phyloP scores from a whole-genome alignment of 2,113 vertebrate species.

The Speoplatyrhinus poulsoni region DNA sequence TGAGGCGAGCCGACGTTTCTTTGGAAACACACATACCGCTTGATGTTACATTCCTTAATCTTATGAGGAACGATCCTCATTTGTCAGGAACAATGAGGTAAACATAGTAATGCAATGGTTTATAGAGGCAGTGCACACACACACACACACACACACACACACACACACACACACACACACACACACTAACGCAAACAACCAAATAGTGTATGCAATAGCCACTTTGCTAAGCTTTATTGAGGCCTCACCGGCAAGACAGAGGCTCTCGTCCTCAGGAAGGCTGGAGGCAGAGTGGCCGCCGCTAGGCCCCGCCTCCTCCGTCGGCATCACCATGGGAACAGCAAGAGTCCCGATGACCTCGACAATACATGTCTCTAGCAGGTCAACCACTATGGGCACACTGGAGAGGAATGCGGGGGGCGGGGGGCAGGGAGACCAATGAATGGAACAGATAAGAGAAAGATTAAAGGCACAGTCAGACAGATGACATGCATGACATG shows the following conservation, averaged over 20 bases:
- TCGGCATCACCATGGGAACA: slow-evolving; percentile 48
- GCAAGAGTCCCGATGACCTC: slow-evolving; percentile 64
- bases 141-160: not conserved
- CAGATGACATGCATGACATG: not conserved
- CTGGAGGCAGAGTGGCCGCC: slow-evolving; percentile 44
- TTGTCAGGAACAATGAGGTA: not conserved
- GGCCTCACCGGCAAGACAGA: slow-evolving; percentile 76
- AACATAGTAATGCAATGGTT: not conserved
- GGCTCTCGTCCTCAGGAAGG: slow-evolving; percentile 59
- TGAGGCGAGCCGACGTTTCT: slow-evolving; percentile 84
- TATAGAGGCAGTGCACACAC: not conserved
- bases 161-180: not conserved
- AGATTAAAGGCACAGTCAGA: not conserved
- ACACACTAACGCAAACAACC: not conserved
- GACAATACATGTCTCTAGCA: slow-evolving; percentile 83
- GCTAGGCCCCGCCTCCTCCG: slow-evolving; percentile 65
- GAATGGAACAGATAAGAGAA: not conserved
- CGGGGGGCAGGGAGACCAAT: not conserved
- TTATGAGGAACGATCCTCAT: not conserved
- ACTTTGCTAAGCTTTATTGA: not conserved
- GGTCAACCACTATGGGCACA: slow-evolving; percentile 71
- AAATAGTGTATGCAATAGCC: too few species aligned
- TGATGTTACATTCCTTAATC: not conserved
- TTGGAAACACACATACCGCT: slow-evolving; percentile 34
- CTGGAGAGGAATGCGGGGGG: slow-evolving; percentile 62